Percentiles rank a stretch among this genome's conserved stretches.
Conservation (phyloP, 2,113 vertebrate species). For the Pimephales promelas region DNA sequence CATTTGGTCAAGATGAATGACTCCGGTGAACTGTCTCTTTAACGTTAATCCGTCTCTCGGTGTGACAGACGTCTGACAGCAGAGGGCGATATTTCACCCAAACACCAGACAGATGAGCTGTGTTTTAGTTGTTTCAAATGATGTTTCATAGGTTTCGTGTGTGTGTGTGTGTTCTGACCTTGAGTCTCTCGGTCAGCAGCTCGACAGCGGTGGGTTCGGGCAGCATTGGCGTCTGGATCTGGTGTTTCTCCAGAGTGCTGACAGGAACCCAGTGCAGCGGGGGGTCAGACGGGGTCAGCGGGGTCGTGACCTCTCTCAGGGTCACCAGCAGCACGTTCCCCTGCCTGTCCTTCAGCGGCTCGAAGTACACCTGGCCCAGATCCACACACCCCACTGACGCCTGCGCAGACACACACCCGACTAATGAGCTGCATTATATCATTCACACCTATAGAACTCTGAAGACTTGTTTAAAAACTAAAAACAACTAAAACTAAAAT, state of each 20-base stretch:
- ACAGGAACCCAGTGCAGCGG: slow-evolving; percentile 74
- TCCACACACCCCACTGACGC: slow-evolving; percentile 72
- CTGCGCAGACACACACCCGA: slow-evolving; percentile 50
- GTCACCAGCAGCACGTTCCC: slow-evolving; percentile 78
- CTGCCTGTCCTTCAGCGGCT: slow-evolving; percentile 78
- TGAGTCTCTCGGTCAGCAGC: slow-evolving; percentile 71
- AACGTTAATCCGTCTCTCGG: too few species aligned
- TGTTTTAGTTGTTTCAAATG: too few species aligned
- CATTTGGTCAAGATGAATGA: background rate
- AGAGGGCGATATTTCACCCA: too few species aligned
- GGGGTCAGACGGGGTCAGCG: slow-evolving; percentile 62
- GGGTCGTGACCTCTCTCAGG: slow-evolving; percentile 61
- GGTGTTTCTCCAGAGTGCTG: slow-evolving; percentile 69
- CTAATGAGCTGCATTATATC: too few species aligned
- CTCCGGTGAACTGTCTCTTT: background rate
- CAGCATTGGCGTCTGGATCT: slow-evolving; percentile 67
- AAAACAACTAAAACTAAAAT: too few species aligned
- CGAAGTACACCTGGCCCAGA: slow-evolving; percentile 77
- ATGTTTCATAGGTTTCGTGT: too few species aligned
- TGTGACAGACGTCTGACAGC: too few species aligned
- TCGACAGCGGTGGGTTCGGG: slow-evolving; percentile 76
- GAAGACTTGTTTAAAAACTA: too few species aligned
- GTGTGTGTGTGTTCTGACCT: slow-evolving; percentile 56
- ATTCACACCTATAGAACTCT: too few species aligned
- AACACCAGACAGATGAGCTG: too few species aligned